Evolutionary conservation across 1,140 invertebrate genomes (phyloP), one percentile per base, ranked within the genome.

Genomic region (Bombus waltoni): DNA sequence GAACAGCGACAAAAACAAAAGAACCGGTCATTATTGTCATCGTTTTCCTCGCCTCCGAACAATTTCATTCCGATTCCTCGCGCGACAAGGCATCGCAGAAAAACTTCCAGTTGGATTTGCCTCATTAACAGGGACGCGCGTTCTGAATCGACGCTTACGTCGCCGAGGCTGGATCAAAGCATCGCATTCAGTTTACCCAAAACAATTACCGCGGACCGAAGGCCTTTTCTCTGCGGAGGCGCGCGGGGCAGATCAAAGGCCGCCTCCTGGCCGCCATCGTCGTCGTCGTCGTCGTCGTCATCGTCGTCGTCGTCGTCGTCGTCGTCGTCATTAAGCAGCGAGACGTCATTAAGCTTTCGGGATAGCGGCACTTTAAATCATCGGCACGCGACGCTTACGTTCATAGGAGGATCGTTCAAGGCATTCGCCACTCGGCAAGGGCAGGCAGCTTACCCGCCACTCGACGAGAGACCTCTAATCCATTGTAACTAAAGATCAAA

Each of bases 401-500:
- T 28, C 68, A 59, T 42, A 53, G 47, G 53, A 25, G 57, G 40
- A 87, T 87, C 81, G 53, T 83, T 87, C 75, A 78, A 87, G 74
- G 76, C 80, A 59, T 53, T 42, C 57, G 32, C 57, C 71, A 28
- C 75, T 57, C 66, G 57, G 38, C 10, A 38, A 11, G 0, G 25
- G 25, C 57, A 53, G 32, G 22, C 68, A 47, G 71, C 59, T 35
- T 28, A 22, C 40, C 15, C 70, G 15, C 74, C 81, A 35, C 83
- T 86, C 71, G 32, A 75, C 57, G 32, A 80, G 2, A n/a, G 28
- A 47, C 68, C 83, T 82, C 84, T 88, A 59, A 85, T 62, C 85
- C 78, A 90, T 90, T 90, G 85, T 90, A 91, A 81, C 82, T 40
- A 71, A 81, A 91, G 89, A 91, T 91, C 90, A 91, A 90, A 90